Evolutionary conservation across 2,888 invertebrate species (phyloP).

Genomic region (Agrochola lychnidis): DNA sequence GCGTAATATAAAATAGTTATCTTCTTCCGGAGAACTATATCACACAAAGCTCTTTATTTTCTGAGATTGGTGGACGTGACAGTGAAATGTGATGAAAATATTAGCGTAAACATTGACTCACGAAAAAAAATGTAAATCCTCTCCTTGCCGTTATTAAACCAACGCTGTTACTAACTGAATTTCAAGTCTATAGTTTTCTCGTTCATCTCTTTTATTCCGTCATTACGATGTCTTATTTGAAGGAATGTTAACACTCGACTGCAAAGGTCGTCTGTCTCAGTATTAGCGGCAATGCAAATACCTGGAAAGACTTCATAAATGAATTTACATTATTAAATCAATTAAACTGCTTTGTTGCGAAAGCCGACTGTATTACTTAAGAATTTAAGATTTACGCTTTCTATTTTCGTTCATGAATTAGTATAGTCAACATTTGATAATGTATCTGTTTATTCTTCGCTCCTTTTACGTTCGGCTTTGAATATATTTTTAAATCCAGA

Average conservation of each 20-base stretch:
- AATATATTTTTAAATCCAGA: slow-evolving; percentile 35
- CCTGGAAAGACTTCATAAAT: slow-evolving; percentile 58
- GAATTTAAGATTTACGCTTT: slow-evolving; percentile 32
- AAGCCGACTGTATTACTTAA: slow-evolving; percentile 27
- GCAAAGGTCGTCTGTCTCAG: slow-evolving; percentile 56
- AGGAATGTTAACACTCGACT: slow-evolving; percentile 29
- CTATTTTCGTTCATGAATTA: slow-evolving; percentile 26
- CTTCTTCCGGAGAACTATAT: slow-evolving; percentile 10
- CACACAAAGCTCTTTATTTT: slow-evolving; percentile 28
- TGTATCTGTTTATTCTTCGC: slow-evolving; percentile 14
- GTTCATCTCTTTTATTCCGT: slow-evolving; percentile 16
- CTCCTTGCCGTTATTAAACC: slow-evolving; percentile 22
- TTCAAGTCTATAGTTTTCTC: slow-evolving; percentile 22
- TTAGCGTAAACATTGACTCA: slow-evolving; percentile 22
- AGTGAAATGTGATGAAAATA: slow-evolving; percentile 41
- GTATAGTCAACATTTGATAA: slow-evolving; percentile 23
- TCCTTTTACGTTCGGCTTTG: slow-evolving; percentile 22
- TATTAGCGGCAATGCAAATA: slow-evolving; percentile 60
- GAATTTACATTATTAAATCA: slow-evolving; percentile 67
- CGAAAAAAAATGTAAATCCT: slow-evolving; percentile 37
- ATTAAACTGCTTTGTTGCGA: slow-evolving; percentile 52
- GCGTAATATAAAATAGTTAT: slow-evolving; percentile 16
- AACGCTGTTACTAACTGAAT: slow-evolving; percentile 16
- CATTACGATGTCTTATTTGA: slow-evolving; percentile 29
- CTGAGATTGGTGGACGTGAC: slow-evolving; percentile 5